These are phyloP conservation scores for Diaphora mendica DNA, from an alignment of 2,888 invertebrate species.

Conservation along the genomic window DNA sequence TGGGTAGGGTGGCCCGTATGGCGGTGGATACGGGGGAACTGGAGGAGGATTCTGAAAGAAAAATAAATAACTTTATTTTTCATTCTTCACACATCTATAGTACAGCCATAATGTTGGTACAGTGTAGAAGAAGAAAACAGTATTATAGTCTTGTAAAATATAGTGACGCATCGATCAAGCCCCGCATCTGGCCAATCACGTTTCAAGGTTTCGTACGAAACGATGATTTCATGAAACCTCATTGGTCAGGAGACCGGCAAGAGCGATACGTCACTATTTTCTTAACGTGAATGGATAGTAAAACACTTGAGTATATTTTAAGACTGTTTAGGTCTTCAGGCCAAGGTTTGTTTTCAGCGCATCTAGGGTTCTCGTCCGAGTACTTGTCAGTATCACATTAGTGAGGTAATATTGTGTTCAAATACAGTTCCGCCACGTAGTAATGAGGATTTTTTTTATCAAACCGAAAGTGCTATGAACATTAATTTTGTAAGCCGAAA, in stretches of 20 bases:
- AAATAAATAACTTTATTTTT: slow-evolving; percentile 4
- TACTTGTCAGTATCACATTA: neutral
- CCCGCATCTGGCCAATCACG: neutral
- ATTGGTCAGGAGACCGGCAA: neutral
- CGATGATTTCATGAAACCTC: neutral
- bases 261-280: neutral
- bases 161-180: neutral
- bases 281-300: neutral
- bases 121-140: neutral
- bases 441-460: neutral
- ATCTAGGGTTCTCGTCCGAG: neutral
- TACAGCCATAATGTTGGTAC: neutral
- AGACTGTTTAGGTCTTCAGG: neutral
- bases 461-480: neutral
- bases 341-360: no score
- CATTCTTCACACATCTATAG: neutral
- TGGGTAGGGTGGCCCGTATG: slow-evolving; percentile 64
- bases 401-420: neutral
- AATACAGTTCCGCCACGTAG: neutral
- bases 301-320: neutral
- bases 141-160: neutral
- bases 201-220: neutral
- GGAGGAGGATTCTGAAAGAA: slow-evolving; percentile 61
- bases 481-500: neutral
- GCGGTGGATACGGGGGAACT: slow-evolving; percentile 67